A percentile compares a stretch with the other conserved stretches of the same genome.
These are phyloP conservation scores for Ephestia elutella DNA, from an alignment of 1,140 invertebrate genomes.

Conservation along the genomic window DNA sequence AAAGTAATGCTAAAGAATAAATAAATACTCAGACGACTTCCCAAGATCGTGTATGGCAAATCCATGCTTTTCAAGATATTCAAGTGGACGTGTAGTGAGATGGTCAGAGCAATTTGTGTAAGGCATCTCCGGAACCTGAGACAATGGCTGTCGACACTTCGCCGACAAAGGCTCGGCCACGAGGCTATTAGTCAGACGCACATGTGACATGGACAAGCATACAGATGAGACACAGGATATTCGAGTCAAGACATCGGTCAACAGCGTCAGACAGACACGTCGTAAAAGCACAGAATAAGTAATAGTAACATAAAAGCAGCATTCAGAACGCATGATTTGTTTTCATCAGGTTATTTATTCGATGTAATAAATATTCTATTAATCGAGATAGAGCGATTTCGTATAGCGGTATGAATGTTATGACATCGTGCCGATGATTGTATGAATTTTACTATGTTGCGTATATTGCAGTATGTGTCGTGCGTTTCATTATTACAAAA, in stretches of 20 bases:
- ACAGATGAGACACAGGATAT: constrained; percentile 31
- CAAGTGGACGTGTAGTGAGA: background rate
- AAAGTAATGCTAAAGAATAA: background rate
- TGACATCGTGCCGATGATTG: too few species aligned
- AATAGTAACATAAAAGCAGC: background rate
- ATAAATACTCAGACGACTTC: constrained; percentile 1
- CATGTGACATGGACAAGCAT: constrained; percentile 19
- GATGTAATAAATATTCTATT: too few species aligned
- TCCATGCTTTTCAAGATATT: background rate
- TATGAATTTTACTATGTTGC: too few species aligned
- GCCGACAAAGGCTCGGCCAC: constrained; percentile 28
- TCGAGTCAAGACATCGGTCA: constrained; percentile 4
- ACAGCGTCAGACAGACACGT: background rate
- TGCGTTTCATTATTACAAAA: too few species aligned
- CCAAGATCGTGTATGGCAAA: background rate
- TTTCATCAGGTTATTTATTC: too few species aligned
- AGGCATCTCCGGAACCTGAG: constrained; percentile 22
- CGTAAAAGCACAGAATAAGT: background rate
- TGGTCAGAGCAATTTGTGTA: background rate
- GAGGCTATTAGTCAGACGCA: constrained; percentile 31
- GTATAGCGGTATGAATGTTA: too few species aligned
- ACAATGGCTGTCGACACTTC: constrained; percentile 21
- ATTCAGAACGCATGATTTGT: background rate
- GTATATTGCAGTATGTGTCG: too few species aligned
- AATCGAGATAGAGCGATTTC: too few species aligned